Conservation (phyloP, 2,113 vertebrate species). For the Lipophrys pholis region DNA sequence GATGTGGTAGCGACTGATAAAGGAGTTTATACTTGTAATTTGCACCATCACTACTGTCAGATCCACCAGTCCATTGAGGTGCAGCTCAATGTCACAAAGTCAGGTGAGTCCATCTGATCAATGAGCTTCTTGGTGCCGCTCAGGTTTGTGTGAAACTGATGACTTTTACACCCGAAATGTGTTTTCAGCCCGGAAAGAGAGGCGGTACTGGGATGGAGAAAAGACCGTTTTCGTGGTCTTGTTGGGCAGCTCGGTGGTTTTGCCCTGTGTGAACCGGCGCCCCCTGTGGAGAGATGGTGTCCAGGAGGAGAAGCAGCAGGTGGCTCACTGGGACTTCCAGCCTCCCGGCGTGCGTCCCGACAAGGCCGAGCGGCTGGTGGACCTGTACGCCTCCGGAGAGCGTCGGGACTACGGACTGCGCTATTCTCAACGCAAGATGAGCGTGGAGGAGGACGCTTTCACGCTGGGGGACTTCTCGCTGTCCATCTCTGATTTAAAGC, state of each 20-base stretch:
- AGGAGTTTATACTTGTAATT: constrained; percentile 92
- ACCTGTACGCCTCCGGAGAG: constrained; percentile 93
- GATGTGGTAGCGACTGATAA: constrained; percentile 83
- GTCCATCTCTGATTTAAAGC: constrained; percentile 81
- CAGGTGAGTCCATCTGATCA: constrained; percentile 78
- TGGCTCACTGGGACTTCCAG: constrained; percentile 97
- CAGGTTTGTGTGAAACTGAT: background rate
- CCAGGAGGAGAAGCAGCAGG: constrained; percentile 93
- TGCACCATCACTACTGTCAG: constrained; percentile 97
- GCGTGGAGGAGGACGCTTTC: constrained; percentile 87
- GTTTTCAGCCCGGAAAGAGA: constrained; percentile 82
- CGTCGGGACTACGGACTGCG: constrained; percentile 88
- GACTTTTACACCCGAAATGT: background rate
- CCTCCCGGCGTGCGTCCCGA: constrained; percentile 91
- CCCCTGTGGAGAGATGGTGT: constrained; percentile 91
- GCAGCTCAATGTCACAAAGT: constrained; percentile 87
- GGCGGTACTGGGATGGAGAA: constrained; percentile 89
- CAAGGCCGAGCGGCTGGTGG: constrained; percentile 90
- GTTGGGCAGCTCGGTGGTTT: constrained; percentile 83
- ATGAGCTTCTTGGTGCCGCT: background rate
- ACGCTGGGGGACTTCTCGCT: constrained; percentile 92
- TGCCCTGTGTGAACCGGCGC: constrained; percentile 91
- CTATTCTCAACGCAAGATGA: constrained; percentile 88
- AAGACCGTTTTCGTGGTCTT: constrained; percentile 87
- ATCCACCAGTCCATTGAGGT: constrained; percentile 89